Evolutionary conservation across 1,140 invertebrate species (phyloP).

Genomic region (Geopemphigus sp.): DNA sequence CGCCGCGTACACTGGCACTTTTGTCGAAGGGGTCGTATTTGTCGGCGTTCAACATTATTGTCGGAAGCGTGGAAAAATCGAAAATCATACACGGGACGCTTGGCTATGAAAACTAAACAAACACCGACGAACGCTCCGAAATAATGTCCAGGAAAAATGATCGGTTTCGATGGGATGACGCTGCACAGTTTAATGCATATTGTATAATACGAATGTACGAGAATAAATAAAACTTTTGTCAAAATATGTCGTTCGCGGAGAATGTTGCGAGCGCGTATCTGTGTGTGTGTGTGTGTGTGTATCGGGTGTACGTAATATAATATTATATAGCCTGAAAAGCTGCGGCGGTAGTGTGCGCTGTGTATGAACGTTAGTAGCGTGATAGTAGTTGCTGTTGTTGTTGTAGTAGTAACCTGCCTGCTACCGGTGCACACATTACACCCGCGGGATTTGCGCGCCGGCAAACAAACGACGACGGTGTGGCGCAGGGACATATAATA

Average conservation of each 20-base stretch:
- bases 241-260: slow-evolving; percentile 19
- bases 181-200: slow-evolving; percentile 10
- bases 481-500: slow-evolving; percentile 20
- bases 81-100: too few relatives aligned
- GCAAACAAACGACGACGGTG: slow-evolving; percentile 16
- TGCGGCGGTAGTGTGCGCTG: background rate
- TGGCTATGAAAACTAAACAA: too few relatives aligned
- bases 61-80: too few relatives aligned
- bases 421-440: slow-evolving; percentile 30
- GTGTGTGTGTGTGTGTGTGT: background rate
- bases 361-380: too few relatives aligned
- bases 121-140: too few relatives aligned
- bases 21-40: too few relatives aligned
- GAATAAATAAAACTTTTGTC: slow-evolving; percentile 38
- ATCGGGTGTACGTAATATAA: background rate
- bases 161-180: background rate
- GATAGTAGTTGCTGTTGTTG: background rate
- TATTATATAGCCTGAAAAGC: background rate
- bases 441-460: slow-evolving; percentile 38
- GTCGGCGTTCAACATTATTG: too few relatives aligned
- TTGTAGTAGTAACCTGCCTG: background rate
- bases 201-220: slow-evolving; percentile 1
- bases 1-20: too few relatives aligned
- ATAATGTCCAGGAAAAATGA: background rate
- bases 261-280: background rate